Percentiles rank a stretch among this genome's conserved stretches.
Conservation (phyloP, 2,797 vertebrate genomes). For the Pseudochaenichthys georgianus region DNA sequence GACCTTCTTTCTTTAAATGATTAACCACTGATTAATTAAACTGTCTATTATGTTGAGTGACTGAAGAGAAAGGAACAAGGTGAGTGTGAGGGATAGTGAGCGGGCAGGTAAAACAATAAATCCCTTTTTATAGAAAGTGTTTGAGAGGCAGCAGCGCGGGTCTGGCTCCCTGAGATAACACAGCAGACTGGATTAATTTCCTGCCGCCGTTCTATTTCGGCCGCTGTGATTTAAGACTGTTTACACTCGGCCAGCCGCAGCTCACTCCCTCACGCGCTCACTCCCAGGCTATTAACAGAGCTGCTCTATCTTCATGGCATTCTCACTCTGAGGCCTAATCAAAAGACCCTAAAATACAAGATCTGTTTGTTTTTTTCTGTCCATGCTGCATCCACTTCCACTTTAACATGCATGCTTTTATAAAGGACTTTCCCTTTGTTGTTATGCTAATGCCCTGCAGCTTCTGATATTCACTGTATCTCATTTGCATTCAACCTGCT, state of each 20-base stretch:
- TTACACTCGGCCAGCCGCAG: slow-evolving; percentile 29
- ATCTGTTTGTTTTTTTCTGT: neutral
- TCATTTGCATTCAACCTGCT: neutral
- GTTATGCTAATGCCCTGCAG: neutral
- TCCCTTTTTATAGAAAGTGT: neutral
- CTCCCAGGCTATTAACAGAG: slow-evolving; percentile 49
- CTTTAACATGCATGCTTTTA: neutral
- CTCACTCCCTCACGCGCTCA: slow-evolving; percentile 40
- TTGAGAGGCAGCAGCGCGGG: slow-evolving; percentile 7
- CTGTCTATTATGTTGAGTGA: too few species aligned
- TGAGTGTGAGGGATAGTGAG: slow-evolving; percentile 1
- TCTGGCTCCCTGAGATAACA: slow-evolving; percentile 57
- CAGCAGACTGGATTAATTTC: slow-evolving; percentile 68
- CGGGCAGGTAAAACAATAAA: neutral
- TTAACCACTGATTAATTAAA: slow-evolving; percentile 55
- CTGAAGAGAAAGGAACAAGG: neutral
- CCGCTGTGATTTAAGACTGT: slow-evolving; percentile 58
- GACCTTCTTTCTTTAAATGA: slow-evolving; percentile 44
- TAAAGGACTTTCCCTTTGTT: neutral
- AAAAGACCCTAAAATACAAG: slow-evolving; percentile 17
- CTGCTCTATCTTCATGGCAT: slow-evolving; percentile 37
- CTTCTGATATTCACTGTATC: neutral
- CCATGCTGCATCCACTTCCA: neutral
- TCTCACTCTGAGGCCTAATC: slow-evolving; percentile 18
- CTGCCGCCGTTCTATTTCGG: slow-evolving; percentile 58